Evolutionary conservation across 1,140 invertebrate species (phyloP).

Genomic region (Pseudomyrmex gracilis): DNA sequence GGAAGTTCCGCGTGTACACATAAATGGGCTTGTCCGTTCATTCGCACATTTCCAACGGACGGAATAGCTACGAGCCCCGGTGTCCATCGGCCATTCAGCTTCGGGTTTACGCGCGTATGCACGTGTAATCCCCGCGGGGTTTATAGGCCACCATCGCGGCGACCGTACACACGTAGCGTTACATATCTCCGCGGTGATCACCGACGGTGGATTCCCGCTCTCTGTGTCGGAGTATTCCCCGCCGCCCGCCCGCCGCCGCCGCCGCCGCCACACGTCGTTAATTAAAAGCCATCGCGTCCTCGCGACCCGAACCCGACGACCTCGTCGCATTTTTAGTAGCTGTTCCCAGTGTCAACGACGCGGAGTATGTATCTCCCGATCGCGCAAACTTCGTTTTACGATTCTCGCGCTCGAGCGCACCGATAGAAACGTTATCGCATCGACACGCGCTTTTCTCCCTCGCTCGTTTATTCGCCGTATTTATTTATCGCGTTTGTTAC

Average conservation of each 20-base stretch:
- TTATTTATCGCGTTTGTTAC: constrained; percentile 33
- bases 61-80: constrained; percentile 54
- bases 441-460: constrained; percentile 3
- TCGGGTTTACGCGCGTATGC: constrained; percentile 75
- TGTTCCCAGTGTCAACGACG: constrained; percentile 53
- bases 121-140: constrained; percentile 81
- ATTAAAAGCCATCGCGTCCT: constrained; percentile 78
- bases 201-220: constrained; percentile 60
- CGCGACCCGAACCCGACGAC: constrained; percentile 56
- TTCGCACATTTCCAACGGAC: constrained; percentile 64
- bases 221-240: constrained; percentile 49
- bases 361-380: constrained; percentile 43
- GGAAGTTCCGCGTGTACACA: constrained; percentile 48
- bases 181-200: constrained; percentile 72
- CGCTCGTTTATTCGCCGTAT: neutral
- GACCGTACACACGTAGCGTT: constrained; percentile 56
- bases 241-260: constrained; percentile 16
- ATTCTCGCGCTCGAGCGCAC: constrained; percentile 37
- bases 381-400: constrained; percentile 41
- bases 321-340: constrained; percentile 61
- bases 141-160: constrained; percentile 79
- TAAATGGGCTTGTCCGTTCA: constrained; percentile 58
- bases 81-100: constrained; percentile 65
- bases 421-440: constrained; percentile 55
- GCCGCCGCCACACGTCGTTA: constrained; percentile 69